Evolutionary conservation across 2,797 vertebrate species (phyloP), one percentile per base, ranked within the genome.

Genomic region (Loris lydekkerianus): DNA sequence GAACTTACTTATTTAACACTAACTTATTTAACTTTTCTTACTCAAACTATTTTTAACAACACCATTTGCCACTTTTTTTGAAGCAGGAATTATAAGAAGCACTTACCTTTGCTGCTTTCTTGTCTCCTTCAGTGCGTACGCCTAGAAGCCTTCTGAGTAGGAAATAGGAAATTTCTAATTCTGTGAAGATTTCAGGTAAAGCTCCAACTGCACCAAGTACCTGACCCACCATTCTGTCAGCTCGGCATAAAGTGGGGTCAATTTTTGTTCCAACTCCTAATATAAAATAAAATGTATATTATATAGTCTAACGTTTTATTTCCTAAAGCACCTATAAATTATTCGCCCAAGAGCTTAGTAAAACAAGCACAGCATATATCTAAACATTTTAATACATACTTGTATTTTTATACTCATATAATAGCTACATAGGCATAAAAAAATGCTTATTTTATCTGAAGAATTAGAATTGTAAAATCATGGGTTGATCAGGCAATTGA

Each of bases 201-300:
- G 99, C 99, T 61, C 99, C 99, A 34, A 99, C 99, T 1, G 99
- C 99, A 0, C 99, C 99, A 40, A 99, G 99, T 67, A 99, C 99
- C 96, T 99, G 99, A 7, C 99, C 99, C n/a, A 99, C 99, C 99
- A 99, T 99, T 95, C 99, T 99, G 97, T 99, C 99, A 9, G 99
- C 99, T 46, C 99, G 98, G 98, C 99, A 99, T 97, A 99, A 98
- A 0, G 99, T 99, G 13, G 99, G 99, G 98, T 99, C 99, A 49
- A 99, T 99, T 98, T 99, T 99, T 0, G 99, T 99, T 97, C 99
- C 99, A 96, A 99, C 99, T 97, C 99, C 99, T 99, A 96, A 91
- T 95, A 81, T 2, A 88, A 96, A 97, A 88, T 20, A 92, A 92
- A n/a, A 96, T 40, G 63, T 40, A 93, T 27, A 72, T 10, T 40